Evolutionary conservation across 2,888 invertebrate species (phyloP).

Genomic region (Biston stratarius): DNA sequence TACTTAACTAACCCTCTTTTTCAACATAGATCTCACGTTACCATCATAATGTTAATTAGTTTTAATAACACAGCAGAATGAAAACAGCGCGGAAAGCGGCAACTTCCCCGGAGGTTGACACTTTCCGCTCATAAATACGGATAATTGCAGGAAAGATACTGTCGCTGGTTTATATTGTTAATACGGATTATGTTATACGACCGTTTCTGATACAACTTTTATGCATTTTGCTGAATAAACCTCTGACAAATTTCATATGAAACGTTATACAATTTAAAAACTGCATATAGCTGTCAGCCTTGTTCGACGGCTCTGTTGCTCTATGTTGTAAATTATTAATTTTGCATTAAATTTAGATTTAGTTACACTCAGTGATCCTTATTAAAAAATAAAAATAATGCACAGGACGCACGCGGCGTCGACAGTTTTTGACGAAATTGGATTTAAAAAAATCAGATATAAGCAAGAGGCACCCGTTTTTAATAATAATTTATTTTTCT

Average conservation of each 20-base stretch:
- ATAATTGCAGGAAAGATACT: conserved; percentile 75
- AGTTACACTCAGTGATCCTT: no score
- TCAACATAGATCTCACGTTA: conserved; percentile 50
- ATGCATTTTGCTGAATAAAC: conserved; percentile 21
- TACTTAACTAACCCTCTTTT: conserved; percentile 44
- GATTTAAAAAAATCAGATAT: no score
- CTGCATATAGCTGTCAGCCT: no score
- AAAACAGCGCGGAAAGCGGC: conserved; percentile 48
- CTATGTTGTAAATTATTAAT: no score
- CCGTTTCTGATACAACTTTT: conserved; percentile 30
- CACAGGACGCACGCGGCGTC: no score
- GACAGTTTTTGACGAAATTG: no score
- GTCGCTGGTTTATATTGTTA: conserved; percentile 63
- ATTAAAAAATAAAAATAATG: no score
- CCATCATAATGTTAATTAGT: conserved; percentile 59
- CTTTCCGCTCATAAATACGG: conserved; percentile 70
- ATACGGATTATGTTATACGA: conserved; percentile 47
- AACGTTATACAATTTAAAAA: no score
- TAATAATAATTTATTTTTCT: conserved; percentile 4
- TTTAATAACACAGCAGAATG: conserved; percentile 60
- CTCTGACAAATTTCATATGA: background rate
- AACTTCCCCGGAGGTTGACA: conserved; percentile 66
- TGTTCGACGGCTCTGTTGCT: no score
- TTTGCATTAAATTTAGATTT: no score
- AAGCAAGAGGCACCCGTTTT: background rate